These are phyloP conservation scores for Esox niger DNA, from an alignment of 2,113 vertebrate genomes.

Conservation along the genomic window DNA sequence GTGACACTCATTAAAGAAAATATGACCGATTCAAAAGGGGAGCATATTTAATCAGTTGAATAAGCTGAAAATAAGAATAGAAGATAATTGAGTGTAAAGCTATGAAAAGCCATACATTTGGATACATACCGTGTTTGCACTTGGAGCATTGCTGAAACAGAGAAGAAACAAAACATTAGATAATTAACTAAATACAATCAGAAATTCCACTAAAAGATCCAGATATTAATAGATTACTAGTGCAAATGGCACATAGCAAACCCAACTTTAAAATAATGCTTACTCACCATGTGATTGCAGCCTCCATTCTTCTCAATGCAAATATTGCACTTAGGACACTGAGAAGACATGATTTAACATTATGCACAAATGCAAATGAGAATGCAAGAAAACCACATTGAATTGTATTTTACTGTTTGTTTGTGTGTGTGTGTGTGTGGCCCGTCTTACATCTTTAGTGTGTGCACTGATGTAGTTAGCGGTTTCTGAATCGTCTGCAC, in stretches of 20 bases:
- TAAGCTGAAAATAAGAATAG: neutral
- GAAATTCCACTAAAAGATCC: neutral
- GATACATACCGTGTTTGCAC: constrained; percentile 92
- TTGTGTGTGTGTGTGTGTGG: neutral
- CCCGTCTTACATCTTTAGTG: constrained; percentile 96
- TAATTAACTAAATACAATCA: neutral
- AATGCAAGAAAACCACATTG: neutral
- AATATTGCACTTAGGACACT: constrained; percentile 99
- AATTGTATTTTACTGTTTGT: neutral
- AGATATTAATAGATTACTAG: neutral
- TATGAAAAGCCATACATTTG: neutral
- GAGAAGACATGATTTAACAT: constrained; percentile 19
- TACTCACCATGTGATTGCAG: constrained; percentile 99
- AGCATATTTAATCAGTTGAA: neutral
- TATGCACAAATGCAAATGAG: neutral
- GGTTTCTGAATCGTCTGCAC: constrained; percentile 98
- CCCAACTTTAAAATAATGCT: neutral
- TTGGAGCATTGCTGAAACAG: constrained; percentile 98
- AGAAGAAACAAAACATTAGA: constrained; percentile 25
- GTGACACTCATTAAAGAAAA: no score
- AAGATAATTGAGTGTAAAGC: neutral
- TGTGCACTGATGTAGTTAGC: constrained; percentile 99
- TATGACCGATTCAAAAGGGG: neutral
- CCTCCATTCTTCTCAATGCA: constrained; percentile 99
- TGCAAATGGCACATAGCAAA: neutral